Conservation (phyloP, 2,113 vertebrate genomes). For the Archilochus colubris region DNA sequence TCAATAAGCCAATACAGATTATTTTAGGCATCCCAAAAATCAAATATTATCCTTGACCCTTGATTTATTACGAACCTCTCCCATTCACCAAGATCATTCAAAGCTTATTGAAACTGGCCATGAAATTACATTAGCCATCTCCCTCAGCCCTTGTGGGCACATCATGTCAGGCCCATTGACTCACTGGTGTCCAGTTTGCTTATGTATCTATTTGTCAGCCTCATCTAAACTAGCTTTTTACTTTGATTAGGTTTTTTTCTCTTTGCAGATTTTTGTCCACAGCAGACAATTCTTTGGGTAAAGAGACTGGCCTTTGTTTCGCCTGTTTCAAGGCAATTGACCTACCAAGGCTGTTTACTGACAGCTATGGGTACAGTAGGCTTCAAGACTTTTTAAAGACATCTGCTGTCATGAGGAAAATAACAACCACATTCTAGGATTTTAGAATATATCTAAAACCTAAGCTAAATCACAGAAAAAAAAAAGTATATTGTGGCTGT, state of each 20-base stretch:
- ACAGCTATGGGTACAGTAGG: not conserved
- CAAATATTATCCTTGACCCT: not conserved
- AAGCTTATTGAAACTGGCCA: not conserved
- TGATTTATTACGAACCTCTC: not conserved
- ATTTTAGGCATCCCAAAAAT: not conserved
- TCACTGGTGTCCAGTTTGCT: not conserved
- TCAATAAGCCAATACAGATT: not conserved
- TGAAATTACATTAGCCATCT: not conserved
- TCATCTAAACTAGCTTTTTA: not conserved
- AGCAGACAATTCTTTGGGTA: not conserved
- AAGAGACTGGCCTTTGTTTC: not conserved
- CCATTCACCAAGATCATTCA: not conserved
- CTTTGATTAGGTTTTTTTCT: not conserved
- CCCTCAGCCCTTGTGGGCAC: accelerated
- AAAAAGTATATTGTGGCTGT: not conserved
- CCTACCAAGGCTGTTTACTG: not conserved
- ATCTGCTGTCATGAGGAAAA: not conserved
- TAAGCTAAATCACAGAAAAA: not conserved
- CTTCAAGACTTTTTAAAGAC: not conserved
- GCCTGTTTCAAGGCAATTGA: not conserved
- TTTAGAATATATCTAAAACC: not conserved
- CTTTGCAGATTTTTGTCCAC: not conserved
- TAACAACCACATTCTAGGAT: not conserved
- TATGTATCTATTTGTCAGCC: not conserved
- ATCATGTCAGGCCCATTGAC: not conserved